Percentiles rank a stretch among this genome's conserved stretches.
Conservation (phyloP, 2,113 vertebrate genomes). For the Cichladusa arquata region DNA sequence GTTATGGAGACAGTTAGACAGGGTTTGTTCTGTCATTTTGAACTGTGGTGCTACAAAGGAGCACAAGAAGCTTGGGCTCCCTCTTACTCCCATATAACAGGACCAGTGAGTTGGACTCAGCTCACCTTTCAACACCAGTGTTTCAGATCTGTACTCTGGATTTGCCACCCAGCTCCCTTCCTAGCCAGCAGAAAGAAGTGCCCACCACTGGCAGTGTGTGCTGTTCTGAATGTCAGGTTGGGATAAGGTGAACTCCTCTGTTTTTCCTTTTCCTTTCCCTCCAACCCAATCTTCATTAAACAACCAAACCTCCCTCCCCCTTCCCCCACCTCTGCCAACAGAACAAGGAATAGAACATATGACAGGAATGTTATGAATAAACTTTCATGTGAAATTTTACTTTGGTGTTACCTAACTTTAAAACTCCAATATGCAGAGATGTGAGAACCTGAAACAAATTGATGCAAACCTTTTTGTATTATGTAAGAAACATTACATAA, state of each 20-base stretch:
- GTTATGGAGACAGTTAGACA: background rate
- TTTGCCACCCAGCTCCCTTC: background rate
- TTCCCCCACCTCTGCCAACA: background rate
- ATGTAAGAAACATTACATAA: background rate
- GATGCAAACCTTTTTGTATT: background rate
- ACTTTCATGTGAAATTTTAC: background rate
- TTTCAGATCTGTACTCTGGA: background rate
- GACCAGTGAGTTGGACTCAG: background rate
- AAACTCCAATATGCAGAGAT: background rate
- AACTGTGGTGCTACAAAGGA: background rate
- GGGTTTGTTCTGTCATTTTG: background rate
- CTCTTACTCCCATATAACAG: fast-evolving
- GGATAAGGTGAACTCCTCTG: background rate
- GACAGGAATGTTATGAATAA: background rate
- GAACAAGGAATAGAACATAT: background rate
- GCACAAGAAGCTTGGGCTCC: background rate
- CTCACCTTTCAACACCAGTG: background rate
- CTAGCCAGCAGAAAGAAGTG: background rate
- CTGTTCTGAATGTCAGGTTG: background rate
- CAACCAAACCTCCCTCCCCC: fast-evolving
- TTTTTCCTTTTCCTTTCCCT: background rate
- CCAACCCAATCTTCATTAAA: background rate
- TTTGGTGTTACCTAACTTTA: background rate
- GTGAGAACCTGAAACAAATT: background rate
- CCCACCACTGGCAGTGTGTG: fast-evolving